Conservation (phyloP, 1,140 invertebrate genomes). For the Sinella curviseta region DNA sequence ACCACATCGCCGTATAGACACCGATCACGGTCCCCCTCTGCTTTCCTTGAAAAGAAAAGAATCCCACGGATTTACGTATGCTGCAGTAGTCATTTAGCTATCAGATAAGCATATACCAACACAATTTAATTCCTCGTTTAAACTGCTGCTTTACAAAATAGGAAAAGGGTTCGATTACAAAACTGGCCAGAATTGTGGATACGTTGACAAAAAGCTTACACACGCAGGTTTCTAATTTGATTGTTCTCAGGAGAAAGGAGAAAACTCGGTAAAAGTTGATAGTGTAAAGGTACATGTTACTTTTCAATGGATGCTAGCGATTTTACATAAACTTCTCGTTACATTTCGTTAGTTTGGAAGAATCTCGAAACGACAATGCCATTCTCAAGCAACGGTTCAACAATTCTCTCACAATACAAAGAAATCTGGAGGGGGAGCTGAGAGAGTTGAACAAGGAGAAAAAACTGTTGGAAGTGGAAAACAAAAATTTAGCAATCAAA, state of each 20-base stretch:
- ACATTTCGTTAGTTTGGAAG: neutral
- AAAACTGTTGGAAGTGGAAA: neutral
- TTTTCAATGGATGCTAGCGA: too few relatives aligned
- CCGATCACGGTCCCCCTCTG: too few relatives aligned
- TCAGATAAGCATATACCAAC: too few relatives aligned
- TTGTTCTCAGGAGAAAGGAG: neutral
- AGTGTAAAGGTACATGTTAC: too few relatives aligned
- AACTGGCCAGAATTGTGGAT: neutral
- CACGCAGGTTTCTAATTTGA: neutral
- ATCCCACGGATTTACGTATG: neutral
- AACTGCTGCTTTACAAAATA: too few relatives aligned
- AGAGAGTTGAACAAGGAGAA: neutral
- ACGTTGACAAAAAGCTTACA: neutral
- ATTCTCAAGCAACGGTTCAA: neutral
- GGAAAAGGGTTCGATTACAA: neutral
- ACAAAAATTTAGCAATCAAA: constrained; percentile 9
- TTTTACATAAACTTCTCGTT: neutral
- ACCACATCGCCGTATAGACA: too few relatives aligned
- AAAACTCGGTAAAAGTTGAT: too few relatives aligned
- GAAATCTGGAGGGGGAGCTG: neutral
- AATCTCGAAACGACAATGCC: neutral
- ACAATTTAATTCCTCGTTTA: too few relatives aligned
- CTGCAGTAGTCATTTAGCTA: too few relatives aligned
- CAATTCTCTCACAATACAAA: neutral
- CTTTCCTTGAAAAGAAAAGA: neutral